Evolutionary conservation across 2,888 invertebrate species (phyloP).

Genomic region (Matsumyia berberina): DNA sequence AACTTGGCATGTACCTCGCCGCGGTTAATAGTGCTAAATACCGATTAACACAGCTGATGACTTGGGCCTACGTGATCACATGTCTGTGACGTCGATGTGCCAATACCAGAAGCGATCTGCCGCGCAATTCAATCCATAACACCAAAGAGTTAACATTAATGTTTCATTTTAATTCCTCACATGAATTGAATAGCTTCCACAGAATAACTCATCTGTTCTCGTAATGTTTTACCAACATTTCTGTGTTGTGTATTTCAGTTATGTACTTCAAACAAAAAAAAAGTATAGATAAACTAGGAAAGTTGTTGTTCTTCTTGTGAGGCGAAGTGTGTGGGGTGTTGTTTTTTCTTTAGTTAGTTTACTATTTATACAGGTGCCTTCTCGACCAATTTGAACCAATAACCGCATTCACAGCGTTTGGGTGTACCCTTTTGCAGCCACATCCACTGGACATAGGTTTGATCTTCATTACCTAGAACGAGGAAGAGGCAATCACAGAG

Average conservation of each 20-base stretch:
- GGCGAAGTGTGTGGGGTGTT: conserved; percentile 42
- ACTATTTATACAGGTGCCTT: conserved; percentile 88
- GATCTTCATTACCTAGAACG: conserved; percentile 92
- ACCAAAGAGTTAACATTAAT: conserved; percentile 13
- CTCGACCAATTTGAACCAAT: conserved; percentile 97
- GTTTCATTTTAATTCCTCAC: conserved; percentile 35
- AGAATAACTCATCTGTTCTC: conserved; percentile 32
- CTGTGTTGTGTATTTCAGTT: conserved; percentile 64
- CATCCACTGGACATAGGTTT: conserved; percentile 96
- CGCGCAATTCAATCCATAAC: background rate
- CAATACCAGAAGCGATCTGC: background rate
- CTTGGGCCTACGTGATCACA: conserved; percentile 42
- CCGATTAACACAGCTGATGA: conserved; percentile 12
- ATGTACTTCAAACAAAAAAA: conserved; percentile 65
- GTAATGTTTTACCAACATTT: conserved; percentile 53
- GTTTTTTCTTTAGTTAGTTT: conserved; percentile 14
- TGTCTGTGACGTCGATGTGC: background rate
- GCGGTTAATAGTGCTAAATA: background rate
- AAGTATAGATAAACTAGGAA: conserved; percentile 72
- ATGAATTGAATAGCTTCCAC: conserved; percentile 41
- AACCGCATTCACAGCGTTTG: conserved; percentile 97
- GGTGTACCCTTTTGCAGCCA: conserved; percentile 96
- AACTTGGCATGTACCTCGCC: background rate
- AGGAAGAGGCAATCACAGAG: background rate
- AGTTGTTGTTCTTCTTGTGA: conserved; percentile 47